These are phyloP conservation scores for Abscondita cerata DNA, from an alignment of 2,888 invertebrate genomes.

Conservation along the genomic window DNA sequence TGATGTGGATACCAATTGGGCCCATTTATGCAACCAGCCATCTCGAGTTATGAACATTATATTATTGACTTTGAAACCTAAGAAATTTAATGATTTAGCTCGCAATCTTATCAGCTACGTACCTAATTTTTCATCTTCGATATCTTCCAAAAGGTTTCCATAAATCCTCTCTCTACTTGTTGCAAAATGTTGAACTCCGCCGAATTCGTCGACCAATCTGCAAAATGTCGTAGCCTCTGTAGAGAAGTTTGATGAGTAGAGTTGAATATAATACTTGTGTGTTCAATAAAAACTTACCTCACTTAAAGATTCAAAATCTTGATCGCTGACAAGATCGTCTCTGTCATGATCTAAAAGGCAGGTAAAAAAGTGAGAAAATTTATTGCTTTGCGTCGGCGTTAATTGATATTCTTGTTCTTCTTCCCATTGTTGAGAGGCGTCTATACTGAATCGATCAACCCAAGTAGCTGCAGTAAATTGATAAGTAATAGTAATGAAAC, in stretches of 20 bases:
- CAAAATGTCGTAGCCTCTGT: constrained; percentile 73
- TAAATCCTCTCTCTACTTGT: constrained; percentile 75
- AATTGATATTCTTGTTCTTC: constrained; percentile 65
- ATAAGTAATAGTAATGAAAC: too few species aligned
- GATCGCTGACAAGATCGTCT: constrained; percentile 74
- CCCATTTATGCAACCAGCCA: constrained; percentile 76
- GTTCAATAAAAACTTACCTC: constrained; percentile 60
- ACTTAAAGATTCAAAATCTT: constrained; percentile 73
- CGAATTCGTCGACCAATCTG: constrained; percentile 77
- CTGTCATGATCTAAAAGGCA: constrained; percentile 74
- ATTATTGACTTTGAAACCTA: constrained; percentile 56
- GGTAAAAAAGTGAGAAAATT: constrained; percentile 75
- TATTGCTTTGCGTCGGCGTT: constrained; percentile 70
- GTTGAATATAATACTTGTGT: too few species aligned
- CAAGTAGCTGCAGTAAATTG: constrained; percentile 69
- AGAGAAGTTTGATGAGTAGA: too few species aligned
- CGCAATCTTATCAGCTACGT: constrained; percentile 22
- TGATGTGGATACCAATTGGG: constrained; percentile 62
- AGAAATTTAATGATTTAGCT: constrained; percentile 5
- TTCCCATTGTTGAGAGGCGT: constrained; percentile 62
- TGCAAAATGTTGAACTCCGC: constrained; percentile 75
- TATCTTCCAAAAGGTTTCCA: constrained; percentile 69
- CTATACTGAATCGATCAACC: constrained; percentile 76
- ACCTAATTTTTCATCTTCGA: constrained; percentile 64
- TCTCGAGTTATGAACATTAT: constrained; percentile 66